A percentile compares a stretch with the other conserved stretches of the same genome.
These are phyloP conservation scores for Halcyon smyrnensis DNA, from an alignment of 2,797 vertebrate species.

Conservation along the genomic window DNA sequence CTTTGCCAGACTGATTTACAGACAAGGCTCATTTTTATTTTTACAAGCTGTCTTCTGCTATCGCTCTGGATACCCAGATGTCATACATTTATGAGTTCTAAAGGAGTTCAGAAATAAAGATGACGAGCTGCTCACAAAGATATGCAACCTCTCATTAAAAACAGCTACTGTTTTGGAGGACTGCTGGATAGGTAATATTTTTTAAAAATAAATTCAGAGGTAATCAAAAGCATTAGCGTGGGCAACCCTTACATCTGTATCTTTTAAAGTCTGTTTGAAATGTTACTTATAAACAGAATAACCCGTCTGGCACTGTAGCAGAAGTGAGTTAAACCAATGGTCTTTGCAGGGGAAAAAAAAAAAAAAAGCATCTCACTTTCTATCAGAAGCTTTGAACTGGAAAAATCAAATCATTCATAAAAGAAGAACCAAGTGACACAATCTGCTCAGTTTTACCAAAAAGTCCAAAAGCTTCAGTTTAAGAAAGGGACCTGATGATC, in stretches of 20 bases:
- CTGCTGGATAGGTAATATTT: neutral
- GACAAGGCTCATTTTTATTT: neutral
- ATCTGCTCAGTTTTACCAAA: neutral
- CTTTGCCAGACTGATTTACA: slow-evolving; percentile 15
- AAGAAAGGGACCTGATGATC: neutral
- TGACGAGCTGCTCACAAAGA: neutral
- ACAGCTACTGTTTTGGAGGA: neutral
- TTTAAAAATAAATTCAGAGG: neutral
- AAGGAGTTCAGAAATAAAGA: neutral
- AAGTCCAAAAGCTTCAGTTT: neutral
- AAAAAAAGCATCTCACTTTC: neutral
- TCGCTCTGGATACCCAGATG: neutral
- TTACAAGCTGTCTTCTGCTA: slow-evolving; percentile 28
- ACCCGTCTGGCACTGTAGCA: neutral
- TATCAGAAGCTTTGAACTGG: neutral
- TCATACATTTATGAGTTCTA: neutral
- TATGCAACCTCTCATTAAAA: neutral
- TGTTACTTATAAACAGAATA: neutral
- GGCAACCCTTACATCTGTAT: neutral
- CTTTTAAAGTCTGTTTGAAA: neutral
- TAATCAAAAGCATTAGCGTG: neutral
- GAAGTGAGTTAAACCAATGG: neutral
- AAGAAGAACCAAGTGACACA: neutral
- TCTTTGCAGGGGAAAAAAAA: neutral
- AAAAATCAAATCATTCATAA: neutral